These are phyloP conservation scores for Pseudorectes ferrugineus DNA, from an alignment of 2,113 vertebrate genomes.

Conservation along the genomic window DNA sequence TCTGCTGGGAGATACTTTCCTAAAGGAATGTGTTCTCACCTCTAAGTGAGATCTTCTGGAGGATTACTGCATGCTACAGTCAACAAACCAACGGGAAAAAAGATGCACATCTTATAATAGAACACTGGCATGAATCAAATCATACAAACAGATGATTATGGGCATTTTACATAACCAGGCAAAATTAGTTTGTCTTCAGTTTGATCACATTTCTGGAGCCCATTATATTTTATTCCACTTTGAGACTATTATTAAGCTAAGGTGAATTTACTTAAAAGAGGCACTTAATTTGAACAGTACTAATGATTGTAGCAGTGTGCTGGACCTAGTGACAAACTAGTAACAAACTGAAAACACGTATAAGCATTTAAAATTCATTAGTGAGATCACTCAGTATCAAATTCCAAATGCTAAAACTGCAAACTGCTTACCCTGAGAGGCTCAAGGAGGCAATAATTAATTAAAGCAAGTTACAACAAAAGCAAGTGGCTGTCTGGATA, in stretches of 20 bases:
- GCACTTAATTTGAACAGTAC: background rate
- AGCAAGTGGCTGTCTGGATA: background rate
- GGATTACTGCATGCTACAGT: background rate
- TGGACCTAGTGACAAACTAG: background rate
- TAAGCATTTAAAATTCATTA: background rate
- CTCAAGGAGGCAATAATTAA: background rate
- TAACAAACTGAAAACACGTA: background rate
- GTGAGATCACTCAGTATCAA: background rate
- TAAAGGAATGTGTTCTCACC: constrained; percentile 6
- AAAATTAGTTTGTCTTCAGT: constrained; percentile 14
- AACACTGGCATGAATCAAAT: background rate
- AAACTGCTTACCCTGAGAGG: background rate
- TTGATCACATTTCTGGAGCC: background rate
- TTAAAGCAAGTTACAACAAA: background rate
- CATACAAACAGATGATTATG: constrained; percentile 13
- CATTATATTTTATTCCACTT: background rate
- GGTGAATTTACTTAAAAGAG: background rate
- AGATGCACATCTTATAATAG: constrained; percentile 4
- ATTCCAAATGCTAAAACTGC: background rate
- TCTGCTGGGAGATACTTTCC: background rate
- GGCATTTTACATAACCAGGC: constrained; percentile 18
- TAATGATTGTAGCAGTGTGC: background rate
- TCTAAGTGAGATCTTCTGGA: constrained; percentile 20
- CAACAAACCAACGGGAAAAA: background rate
- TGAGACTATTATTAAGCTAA: background rate